These are phyloP conservation scores for Hylomyscus alleni DNA, from an alignment of 2,797 vertebrate species.

Conservation along the genomic window DNA sequence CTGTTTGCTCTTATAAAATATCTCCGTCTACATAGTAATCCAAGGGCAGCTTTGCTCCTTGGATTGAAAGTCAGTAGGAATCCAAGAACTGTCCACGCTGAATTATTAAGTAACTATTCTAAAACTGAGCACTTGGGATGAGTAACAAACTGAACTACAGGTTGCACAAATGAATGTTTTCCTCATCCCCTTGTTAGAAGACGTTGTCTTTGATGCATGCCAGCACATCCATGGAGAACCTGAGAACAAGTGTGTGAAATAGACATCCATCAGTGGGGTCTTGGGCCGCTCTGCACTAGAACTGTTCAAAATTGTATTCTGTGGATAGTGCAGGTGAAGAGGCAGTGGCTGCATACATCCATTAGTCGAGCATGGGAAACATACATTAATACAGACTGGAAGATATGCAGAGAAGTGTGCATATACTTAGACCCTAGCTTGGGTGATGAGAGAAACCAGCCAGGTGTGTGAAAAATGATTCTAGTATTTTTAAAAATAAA, in stretches of 20 bases:
- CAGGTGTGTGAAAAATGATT: slow-evolving; percentile 28
- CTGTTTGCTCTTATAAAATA: slow-evolving; percentile 82
- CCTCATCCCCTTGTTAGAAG: slow-evolving; percentile 62
- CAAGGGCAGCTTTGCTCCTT: slow-evolving; percentile 75
- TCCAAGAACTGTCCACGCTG: slow-evolving; percentile 80
- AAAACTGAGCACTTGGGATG: slow-evolving; percentile 73
- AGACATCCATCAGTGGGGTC: slow-evolving; percentile 58
- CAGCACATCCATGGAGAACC: slow-evolving; percentile 65
- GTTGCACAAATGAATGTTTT: slow-evolving; percentile 77
- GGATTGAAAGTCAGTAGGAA: slow-evolving; percentile 79
- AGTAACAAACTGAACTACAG: slow-evolving; percentile 54
- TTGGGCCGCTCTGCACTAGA: slow-evolving; percentile 52
- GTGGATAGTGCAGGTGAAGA: slow-evolving; percentile 72
- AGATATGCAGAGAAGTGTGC: slow-evolving; percentile 60
- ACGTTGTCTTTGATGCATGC: slow-evolving; percentile 62
- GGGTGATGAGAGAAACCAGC: slow-evolving; percentile 67
- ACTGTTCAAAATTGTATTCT: slow-evolving; percentile 69
- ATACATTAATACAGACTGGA: slow-evolving; percentile 79
- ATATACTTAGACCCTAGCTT: slow-evolving; percentile 67
- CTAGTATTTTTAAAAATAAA: not conserved
- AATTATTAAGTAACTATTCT: slow-evolving; percentile 83
- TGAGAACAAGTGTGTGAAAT: slow-evolving; percentile 67
- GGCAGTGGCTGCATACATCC: slow-evolving; percentile 36
- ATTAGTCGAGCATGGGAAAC: slow-evolving; percentile 70
- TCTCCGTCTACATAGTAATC: slow-evolving; percentile 76